A percentile compares a stretch with the other conserved stretches of the same genome.
Conservation (phyloP, 1,140 invertebrate genomes). For the Aradophagus sp. region DNA sequence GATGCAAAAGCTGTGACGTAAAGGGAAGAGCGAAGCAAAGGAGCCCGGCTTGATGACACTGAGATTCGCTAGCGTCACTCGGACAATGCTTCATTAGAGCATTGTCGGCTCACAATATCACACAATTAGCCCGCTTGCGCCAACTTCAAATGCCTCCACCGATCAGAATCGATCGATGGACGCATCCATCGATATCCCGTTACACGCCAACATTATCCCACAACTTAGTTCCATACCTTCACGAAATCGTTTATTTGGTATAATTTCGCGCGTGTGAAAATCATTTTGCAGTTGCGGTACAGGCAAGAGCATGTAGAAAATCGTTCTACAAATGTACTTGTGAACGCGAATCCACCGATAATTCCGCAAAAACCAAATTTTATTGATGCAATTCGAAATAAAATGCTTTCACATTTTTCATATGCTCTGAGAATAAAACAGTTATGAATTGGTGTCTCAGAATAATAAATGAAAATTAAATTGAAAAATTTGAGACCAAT, state of each 20-base stretch:
- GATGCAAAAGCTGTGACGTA: conserved; percentile 38
- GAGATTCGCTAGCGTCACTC: conserved; percentile 53
- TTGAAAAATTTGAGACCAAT: no score
- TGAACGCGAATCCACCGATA: no score
- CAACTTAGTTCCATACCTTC: conserved; percentile 59
- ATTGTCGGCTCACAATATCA: conserved; percentile 71
- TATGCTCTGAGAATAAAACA: no score
- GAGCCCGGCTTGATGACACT: conserved; percentile 56
- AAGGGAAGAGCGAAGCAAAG: conserved; percentile 39
- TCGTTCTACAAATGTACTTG: no score
- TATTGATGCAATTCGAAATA: no score
- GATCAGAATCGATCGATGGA: conserved; percentile 66
- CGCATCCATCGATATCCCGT: conserved; percentile 64
- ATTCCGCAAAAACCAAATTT: no score
- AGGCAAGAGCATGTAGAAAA: no score
- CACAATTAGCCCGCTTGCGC: conserved; percentile 70
- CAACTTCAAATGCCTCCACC: conserved; percentile 66
- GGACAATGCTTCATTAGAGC: conserved; percentile 74
- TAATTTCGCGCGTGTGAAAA: conserved; percentile 18
- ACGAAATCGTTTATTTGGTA: conserved; percentile 38
- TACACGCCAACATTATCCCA: conserved; percentile 65
- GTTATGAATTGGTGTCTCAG: no score
- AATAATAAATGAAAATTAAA: no score
- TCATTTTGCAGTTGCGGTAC: no score
- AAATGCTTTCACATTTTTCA: no score